Evolutionary conservation across 2,113 vertebrate species (phyloP).

Genomic region (Catagonus wagneri): DNA sequence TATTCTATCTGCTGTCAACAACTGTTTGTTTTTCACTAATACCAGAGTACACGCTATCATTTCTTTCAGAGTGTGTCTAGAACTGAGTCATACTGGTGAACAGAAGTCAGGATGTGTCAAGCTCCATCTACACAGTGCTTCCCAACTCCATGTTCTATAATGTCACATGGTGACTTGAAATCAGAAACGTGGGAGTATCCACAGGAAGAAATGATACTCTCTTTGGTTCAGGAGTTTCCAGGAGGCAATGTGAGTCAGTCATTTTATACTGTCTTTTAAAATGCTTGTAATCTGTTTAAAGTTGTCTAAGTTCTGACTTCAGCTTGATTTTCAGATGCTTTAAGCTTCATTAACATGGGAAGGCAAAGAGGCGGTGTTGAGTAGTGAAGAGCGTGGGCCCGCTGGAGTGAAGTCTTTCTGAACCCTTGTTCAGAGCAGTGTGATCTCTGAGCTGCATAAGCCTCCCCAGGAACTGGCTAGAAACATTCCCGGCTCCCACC

Average conservation of each 20-base stretch:
- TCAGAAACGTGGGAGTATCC: background rate
- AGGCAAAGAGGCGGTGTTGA: background rate
- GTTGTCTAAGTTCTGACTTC: background rate
- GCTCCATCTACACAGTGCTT: background rate
- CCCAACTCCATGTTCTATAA: background rate
- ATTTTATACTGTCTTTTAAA: conserved; percentile 2
- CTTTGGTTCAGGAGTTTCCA: background rate
- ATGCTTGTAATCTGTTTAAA: background rate
- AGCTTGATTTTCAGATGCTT: background rate
- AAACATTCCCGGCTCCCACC: background rate
- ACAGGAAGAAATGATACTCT: background rate
- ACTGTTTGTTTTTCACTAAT: background rate
- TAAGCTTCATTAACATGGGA: background rate
- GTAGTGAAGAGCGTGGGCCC: background rate
- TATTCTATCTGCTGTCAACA: background rate
- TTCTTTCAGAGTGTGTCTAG: background rate
- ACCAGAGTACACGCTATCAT: background rate
- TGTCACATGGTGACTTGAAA: background rate
- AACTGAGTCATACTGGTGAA: background rate
- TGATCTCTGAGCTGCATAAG: background rate
- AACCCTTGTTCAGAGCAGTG: background rate
- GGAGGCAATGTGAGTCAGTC: background rate
- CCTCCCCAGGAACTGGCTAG: background rate
- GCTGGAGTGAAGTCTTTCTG: background rate
- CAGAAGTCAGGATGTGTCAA: background rate